phyloP scores from a whole-genome alignment of 2,113 vertebrate genomes.

The Mus musculus region DNA sequence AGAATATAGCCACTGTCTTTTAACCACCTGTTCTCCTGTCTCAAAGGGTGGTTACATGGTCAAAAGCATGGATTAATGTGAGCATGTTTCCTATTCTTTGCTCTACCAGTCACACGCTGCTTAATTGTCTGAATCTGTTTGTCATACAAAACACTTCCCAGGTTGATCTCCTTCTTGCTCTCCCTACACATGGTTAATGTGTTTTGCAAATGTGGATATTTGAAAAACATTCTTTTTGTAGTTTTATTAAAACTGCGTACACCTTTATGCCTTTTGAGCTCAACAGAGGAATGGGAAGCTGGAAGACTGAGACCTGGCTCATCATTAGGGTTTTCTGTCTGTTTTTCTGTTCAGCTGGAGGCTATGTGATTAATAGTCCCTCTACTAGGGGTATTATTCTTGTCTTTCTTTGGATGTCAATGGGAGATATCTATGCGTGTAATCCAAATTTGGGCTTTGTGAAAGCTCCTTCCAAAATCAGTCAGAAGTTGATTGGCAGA shows the following conservation, averaged over 20 bases:
- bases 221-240: neutral
- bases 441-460: slow-evolving; percentile 69
- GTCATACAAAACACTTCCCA: neutral
- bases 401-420: slow-evolving; percentile 62
- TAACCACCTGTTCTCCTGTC: neutral
- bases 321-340: slow-evolving; percentile 50
- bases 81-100: neutral
- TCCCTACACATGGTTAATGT: neutral
- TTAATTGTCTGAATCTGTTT: slow-evolving; percentile 7
- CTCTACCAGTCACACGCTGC: neutral
- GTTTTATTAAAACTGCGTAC: slow-evolving; percentile 56
- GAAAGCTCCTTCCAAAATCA: slow-evolving; percentile 73
- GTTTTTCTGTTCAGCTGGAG: slow-evolving; percentile 47
- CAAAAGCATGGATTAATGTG: neutral
- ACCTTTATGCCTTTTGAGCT: slow-evolving; percentile 53
- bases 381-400: slow-evolving; percentile 58
- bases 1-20: neutral
- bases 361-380: slow-evolving; percentile 67
- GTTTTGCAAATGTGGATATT: slow-evolving; percentile 24
- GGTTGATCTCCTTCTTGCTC: neutral
- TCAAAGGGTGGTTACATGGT: neutral
- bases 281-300: neutral
- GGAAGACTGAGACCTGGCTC: slow-evolving; percentile 62
- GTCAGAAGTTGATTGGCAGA: slow-evolving; percentile 72
- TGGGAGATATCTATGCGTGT: slow-evolving; percentile 49